Evolutionary conservation across 1,140 invertebrate genomes (phyloP), one percentile per base, ranked within the genome.

Genomic region (Zaprionus capensis): DNA sequence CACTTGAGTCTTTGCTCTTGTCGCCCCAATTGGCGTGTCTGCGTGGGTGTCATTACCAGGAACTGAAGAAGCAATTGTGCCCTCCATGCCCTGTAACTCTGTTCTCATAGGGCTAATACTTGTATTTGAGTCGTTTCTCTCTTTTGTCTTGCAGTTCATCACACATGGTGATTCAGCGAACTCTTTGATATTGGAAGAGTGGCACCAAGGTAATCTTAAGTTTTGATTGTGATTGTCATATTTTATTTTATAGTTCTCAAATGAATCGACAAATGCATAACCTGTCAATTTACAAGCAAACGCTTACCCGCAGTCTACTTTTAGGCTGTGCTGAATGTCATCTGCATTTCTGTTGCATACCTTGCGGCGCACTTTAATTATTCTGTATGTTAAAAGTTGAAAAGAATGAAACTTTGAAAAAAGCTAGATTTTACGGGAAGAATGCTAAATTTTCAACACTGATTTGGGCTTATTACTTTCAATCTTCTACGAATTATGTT

Each of bases 21-120:
- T 73, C 59, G 71, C 53, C 61, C 64, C 74, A 76, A 67, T 76
- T 76, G 61, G 69, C 31, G 15, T 71, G 59, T 68, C 41, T 46
- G 41, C 41, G 81, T 84, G 73, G 83, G 79, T 80, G 78, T 68
- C 62, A 72, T 81, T 88, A 80, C 56, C 70, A 31, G 57, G 73
- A 88, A 87, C 57, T 56, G 73, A 72, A 36, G 61, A 62, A 73
- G 57, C 63, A 46, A 31, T 2, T 61, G 17, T 70, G 26, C 20
- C 11, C 6, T n/a, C 5, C 14, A 5, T 22, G 4, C 20, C 20
- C 5, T 15, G 2, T 41, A 6, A n/a, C 4, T n/a, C 15, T 41
- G 5, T n/a, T 6, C 5, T 15, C 2, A 9, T 17, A 2, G 7
- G 1, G n/a, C 0, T n/a, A 3, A 1, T 17, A 17, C 1, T 1